Base-by-base conservation (phyloP, 1,140 invertebrate genomes). In the Oryzaephilus surinamensis region DNA sequence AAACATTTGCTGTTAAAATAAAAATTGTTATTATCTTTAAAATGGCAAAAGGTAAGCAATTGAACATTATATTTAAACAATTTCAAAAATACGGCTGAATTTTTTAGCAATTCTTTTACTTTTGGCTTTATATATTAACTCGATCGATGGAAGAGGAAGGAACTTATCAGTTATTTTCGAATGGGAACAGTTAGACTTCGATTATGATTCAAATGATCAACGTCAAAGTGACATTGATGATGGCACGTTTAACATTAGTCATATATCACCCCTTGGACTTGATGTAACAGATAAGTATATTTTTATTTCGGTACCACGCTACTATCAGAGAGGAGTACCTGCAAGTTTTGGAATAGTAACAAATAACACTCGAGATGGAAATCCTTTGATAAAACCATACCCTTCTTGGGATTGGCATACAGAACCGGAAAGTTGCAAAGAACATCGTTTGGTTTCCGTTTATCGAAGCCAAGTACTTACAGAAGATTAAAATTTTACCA, bases 241-340 rank as follows among this genome's bases (percentile, higher is more conserved):
- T 1, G 67, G 70, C 1, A 51, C 61, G 24, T 81, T 75, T 43
- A 66, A 77, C 14, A 73, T 71, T 0, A 74, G 72, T 14, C 69
- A 69, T 27, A 69, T 73, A 0, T 62, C 81, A 10, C 77, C 79
- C 3, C 77, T 86, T 27, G 82, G 84, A 54, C 71, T 80, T 2
- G 80, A 84, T 45, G 73, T 81, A 1, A 70, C 28, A 13, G 40
- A 46, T 6, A 55, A 50, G 23, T 47, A 48, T 16, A 59, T 81
- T 1, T 84, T 84, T 40, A 61, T 82, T 0, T 72, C 80, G 0
- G 72, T 80, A 32, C 82, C 82, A 0, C 79, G 77, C 36, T 89
- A 74, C 66, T n/a, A n/a, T 10, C 84, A 71, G 50, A 52, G 60
- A 1, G 82, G 82, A 0, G 68, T 81, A 2, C 82, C 82, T 0